These are phyloP conservation scores for Maniola hyperantus DNA, from an alignment of 2,888 invertebrate species.

Conservation along the genomic window DNA sequence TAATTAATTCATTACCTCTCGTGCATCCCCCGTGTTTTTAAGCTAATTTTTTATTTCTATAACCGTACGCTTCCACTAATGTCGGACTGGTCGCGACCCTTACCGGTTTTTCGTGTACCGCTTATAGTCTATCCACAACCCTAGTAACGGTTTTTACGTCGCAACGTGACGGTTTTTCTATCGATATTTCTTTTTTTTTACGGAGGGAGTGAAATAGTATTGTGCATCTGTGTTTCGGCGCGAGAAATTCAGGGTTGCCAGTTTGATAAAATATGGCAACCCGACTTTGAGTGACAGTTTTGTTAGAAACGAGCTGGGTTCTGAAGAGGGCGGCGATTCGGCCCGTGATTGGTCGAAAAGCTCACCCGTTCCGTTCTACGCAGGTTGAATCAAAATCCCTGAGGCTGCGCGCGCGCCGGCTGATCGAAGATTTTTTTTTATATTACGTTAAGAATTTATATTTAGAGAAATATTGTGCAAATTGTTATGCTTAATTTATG, in stretches of 20 bases:
- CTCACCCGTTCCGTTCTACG: conserved; percentile 79
- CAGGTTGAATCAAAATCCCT: conserved; percentile 81
- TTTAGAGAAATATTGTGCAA: conserved; percentile 45
- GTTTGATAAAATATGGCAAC: conserved; percentile 49
- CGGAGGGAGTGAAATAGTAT: conserved; percentile 78
- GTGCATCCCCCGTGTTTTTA: conserved; percentile 78
- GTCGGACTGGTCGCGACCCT: conserved; percentile 63
- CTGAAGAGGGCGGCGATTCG: conserved; percentile 76
- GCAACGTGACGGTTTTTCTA: conserved; percentile 68
- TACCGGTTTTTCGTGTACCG: conserved; percentile 48
- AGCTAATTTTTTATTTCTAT: conserved; percentile 57
- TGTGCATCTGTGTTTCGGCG: conserved; percentile 78
- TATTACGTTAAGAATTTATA: conserved; percentile 33
- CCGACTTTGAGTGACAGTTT: conserved; percentile 38
- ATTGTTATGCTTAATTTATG: conserved; percentile 47
- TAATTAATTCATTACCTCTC: conserved; percentile 54
- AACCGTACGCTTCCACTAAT: conserved; percentile 81
- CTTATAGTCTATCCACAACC: conserved; percentile 79
- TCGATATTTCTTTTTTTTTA: conserved; percentile 49
- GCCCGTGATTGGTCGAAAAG: conserved; percentile 67
- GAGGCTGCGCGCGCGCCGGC: conserved; percentile 48
- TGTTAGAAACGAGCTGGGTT: conserved; percentile 60
- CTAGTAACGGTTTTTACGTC: conserved; percentile 60
- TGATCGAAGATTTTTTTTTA: conserved; percentile 39
- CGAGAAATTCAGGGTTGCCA: conserved; percentile 59